Percentiles rank a stretch among this genome's conserved stretches.
Evolutionary conservation across 2,113 vertebrate species (phyloP).

Genomic region (Egretta garzetta): DNA sequence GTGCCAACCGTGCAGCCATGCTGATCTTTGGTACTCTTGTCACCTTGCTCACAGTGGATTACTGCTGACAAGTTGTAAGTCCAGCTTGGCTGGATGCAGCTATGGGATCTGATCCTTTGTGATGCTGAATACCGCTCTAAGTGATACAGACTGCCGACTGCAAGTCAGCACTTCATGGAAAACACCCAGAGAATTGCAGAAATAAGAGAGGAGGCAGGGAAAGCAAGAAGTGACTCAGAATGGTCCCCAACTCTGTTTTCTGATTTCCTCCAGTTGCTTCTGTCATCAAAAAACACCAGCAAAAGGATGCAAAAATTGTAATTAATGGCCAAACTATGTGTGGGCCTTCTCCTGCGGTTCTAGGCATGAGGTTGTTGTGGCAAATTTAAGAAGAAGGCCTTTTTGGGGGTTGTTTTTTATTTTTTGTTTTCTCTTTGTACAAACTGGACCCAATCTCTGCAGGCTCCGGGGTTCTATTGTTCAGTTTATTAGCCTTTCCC

Average conservation of each 20-base stretch:
- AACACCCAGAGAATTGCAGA: constrained; percentile 6
- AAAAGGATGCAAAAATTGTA: not conserved
- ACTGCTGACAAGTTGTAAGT: constrained; percentile 46
- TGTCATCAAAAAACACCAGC: constrained; percentile 9
- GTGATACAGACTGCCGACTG: not conserved
- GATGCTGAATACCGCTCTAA: constrained; percentile 21
- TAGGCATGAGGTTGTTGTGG: constrained; percentile 15
- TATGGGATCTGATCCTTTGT: not conserved
- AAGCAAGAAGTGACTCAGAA: constrained; percentile 9
- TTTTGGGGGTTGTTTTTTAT: not conserved
- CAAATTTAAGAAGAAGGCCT: constrained; percentile 6
- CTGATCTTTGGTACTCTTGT: constrained; percentile 34
- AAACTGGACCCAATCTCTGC: not conserved
- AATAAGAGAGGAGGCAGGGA: not conserved
- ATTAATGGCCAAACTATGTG: not conserved
- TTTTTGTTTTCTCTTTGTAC: constrained; percentile 21
- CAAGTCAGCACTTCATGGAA: constrained; percentile 48
- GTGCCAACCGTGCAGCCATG: constrained; percentile 16
- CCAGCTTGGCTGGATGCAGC: constrained; percentile 38
- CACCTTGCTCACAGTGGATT: constrained; percentile 32
- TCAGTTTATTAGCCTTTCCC: constrained; percentile 50
- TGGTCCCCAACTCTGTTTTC: not conserved
- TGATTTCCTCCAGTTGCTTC: constrained; percentile 2
- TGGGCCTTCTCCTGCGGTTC: not conserved
- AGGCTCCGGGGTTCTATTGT: constrained; percentile 52